phyloP scores from a whole-genome alignment of 2,888 invertebrate species.

The Glaucopsyche alexis region DNA sequence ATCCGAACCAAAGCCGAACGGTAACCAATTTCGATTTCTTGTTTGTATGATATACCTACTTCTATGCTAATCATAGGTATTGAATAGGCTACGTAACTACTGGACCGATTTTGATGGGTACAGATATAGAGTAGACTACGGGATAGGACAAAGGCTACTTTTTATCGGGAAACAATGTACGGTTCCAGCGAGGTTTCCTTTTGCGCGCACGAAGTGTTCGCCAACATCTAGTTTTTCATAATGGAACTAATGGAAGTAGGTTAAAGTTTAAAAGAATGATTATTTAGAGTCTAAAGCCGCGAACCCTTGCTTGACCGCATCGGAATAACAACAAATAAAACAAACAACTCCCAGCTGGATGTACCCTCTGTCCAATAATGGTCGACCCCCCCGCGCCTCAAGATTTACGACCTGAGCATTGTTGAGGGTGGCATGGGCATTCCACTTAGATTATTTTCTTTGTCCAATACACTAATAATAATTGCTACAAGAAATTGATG shows the following conservation, averaged over 20 bases:
- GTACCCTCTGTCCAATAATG: conserved; percentile 43
- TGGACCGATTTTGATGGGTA: too few species aligned
- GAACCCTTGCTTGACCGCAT: conserved; percentile 34
- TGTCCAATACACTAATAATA: neutral
- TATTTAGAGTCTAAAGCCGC: conserved; percentile 9
- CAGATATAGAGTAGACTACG: too few species aligned
- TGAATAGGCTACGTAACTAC: too few species aligned
- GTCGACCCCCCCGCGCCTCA: conserved; percentile 42
- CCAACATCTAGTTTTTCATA: too few species aligned
- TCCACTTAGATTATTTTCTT: neutral
- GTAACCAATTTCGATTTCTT: too few species aligned
- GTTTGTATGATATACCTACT: too few species aligned
- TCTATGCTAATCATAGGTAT: too few species aligned
- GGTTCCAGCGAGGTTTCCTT: too few species aligned
- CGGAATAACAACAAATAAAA: conserved; percentile 38
- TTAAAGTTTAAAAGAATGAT: neutral
- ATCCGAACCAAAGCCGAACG: too few species aligned
- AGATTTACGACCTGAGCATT: conserved; percentile 43
- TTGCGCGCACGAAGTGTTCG: too few species aligned
- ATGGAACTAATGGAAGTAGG: neutral
- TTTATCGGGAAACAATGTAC: too few species aligned
- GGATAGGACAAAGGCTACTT: too few species aligned
- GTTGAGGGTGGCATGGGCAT: neutral
- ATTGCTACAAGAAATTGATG: neutral
- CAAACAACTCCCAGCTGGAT: conserved; percentile 44